Evolutionary conservation across 2,113 vertebrate species (phyloP).

Genomic region (Neodontobutis hainanensis): DNA sequence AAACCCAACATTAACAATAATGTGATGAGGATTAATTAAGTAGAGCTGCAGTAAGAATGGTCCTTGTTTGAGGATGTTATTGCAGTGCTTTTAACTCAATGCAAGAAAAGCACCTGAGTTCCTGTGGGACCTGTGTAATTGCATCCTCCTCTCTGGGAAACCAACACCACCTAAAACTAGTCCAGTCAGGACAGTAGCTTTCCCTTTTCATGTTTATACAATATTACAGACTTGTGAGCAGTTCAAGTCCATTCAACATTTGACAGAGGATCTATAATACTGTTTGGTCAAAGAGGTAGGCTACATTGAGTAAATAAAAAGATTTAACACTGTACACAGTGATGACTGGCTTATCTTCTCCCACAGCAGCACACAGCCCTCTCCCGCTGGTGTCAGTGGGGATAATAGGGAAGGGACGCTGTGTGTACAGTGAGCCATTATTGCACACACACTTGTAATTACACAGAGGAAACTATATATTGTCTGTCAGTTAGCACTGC

Average conservation of each 20-base stretch:
- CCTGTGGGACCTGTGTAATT: conserved; percentile 39
- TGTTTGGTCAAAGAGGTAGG: conserved; percentile 28
- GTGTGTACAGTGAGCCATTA: conserved; percentile 31
- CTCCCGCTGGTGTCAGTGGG: conserved; percentile 33
- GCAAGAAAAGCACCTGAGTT: conserved; percentile 34
- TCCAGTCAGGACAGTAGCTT: conserved; percentile 32
- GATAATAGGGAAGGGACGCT: conserved; percentile 37
- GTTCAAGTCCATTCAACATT: conserved; percentile 32
- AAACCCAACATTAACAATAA: too few relatives aligned
- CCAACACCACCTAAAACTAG: conserved; percentile 28
- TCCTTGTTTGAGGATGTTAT: conserved; percentile 10
- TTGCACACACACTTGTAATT: conserved; percentile 50
- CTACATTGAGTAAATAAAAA: conserved; percentile 43
- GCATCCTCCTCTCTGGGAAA: conserved; percentile 27
- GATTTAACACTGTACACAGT: conserved; percentile 33
- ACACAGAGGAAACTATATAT: conserved; percentile 46
- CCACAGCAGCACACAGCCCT: conserved; percentile 20
- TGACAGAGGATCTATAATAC: conserved; percentile 17
- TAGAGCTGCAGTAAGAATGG: neutral
- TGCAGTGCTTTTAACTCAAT: conserved; percentile 10
- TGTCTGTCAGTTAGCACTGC: conserved; percentile 46
- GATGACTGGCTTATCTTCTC: conserved; percentile 42
- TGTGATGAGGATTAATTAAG: too few relatives aligned
- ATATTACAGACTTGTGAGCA: neutral
- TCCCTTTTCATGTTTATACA: conserved; percentile 22